phyloP scores from a whole-genome alignment of 2,113 vertebrate genomes.

The Oncorhynchus keta region DNA sequence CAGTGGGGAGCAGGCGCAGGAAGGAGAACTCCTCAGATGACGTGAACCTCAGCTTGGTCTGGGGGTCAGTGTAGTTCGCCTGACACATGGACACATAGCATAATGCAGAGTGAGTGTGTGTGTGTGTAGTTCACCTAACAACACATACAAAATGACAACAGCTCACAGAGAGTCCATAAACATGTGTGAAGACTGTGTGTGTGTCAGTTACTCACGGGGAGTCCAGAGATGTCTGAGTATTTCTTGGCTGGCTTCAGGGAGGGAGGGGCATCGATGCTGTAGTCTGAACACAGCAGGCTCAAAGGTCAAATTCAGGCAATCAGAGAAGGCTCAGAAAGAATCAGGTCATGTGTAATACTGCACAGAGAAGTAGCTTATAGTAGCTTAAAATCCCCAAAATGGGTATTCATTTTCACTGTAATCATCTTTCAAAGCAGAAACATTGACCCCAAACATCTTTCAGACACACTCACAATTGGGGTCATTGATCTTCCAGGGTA shows the following conservation, averaged over 20 bases:
- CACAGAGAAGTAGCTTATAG: too few species aligned
- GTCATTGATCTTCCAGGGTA: conserved; percentile 93
- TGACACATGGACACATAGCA: conserved; percentile 49
- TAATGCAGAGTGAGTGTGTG: neutral
- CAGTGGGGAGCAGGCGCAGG: conserved; percentile 92
- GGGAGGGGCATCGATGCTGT: conserved; percentile 90
- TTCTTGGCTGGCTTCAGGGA: conserved; percentile 96
- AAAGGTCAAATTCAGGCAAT: neutral
- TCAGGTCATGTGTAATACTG: too few species aligned
- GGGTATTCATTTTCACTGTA: too few species aligned
- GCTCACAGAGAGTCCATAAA: neutral
- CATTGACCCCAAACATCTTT: too few species aligned
- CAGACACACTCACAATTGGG: conserved; percentile 87
- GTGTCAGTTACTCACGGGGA: conserved; percentile 81
- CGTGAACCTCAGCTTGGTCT: conserved; percentile 94
- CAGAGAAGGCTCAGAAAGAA: neutral
- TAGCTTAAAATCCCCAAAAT: too few species aligned
- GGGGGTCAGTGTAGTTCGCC: conserved; percentile 97
- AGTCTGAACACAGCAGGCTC: conserved; percentile 75
- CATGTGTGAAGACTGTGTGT: neutral
- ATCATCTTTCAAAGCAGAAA: too few species aligned
- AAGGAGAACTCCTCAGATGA: conserved; percentile 94
- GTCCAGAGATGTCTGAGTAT: conserved; percentile 96
- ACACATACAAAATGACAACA: neutral
- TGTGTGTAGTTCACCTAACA: neutral